These are phyloP conservation scores for Pocillopora damicornis DNA, from an alignment of 64 coral and sea anemone species.

Conservation along the genomic window DNA sequence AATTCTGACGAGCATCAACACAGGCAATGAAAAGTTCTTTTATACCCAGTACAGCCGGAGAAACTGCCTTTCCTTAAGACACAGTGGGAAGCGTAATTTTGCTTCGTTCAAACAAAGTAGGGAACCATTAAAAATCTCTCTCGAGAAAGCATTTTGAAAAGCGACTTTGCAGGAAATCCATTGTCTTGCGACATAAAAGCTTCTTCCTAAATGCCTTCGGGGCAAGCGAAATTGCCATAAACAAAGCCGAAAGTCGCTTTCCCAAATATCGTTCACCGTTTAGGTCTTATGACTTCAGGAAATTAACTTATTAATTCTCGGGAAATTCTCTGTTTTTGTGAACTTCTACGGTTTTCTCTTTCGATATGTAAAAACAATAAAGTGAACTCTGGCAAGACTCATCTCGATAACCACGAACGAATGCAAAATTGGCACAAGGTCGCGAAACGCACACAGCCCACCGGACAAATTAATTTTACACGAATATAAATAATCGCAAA, in stretches of 20 bases:
- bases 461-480: constrained; percentile 34
- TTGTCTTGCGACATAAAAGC: constrained; percentile 25
- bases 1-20: constrained; percentile 1
- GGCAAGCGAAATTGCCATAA: constrained; percentile 31
- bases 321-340: neutral
- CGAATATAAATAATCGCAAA: constrained; percentile 36
- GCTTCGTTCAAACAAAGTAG: constrained; percentile 8
- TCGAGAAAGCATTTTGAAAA: constrained; percentile 45
- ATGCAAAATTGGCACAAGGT: neutral
- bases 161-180: constrained; percentile 36
- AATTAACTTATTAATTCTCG: constrained; percentile 44
- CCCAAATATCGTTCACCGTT: constrained; percentile 37
- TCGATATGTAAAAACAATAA: neutral
- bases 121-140: constrained; percentile 28
- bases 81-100: constrained; percentile 17
- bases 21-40: constrained; percentile 1
- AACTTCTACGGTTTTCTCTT: neutral
- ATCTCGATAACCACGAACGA: neutral
- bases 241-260: constrained; percentile 44
- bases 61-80: constrained; percentile 22
- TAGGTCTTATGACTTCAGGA: constrained; percentile 34
- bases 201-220: constrained; percentile 37
- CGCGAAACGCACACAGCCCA: neutral
- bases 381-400: neutral
- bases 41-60: constrained; percentile 5